phyloP scores from a whole-genome alignment of 1,140 invertebrate genomes.

The Sarcophaga peregrina region DNA sequence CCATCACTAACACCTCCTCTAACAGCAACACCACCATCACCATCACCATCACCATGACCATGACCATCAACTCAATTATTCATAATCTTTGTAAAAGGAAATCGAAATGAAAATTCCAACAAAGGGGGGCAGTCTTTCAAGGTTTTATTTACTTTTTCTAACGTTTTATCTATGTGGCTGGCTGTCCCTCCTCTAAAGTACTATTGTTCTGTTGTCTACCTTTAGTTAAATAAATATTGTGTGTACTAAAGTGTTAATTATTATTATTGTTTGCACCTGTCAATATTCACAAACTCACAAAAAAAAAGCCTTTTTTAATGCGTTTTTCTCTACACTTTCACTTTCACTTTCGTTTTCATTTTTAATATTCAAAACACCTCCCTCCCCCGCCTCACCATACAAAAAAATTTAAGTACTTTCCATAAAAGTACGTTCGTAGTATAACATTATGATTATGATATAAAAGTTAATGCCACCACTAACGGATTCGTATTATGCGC shows the following conservation, averaged over 20 bases:
- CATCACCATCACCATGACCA: not conserved
- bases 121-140: too few species aligned
- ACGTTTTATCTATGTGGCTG: too few species aligned
- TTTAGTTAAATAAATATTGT: not conserved
- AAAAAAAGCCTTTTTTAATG: not conserved
- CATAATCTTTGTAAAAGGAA: not conserved
- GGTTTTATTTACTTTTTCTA: too few species aligned
- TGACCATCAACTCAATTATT: not conserved
- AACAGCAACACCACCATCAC: not conserved
- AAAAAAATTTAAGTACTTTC: not conserved
- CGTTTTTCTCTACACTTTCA: not conserved
- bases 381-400: too few species aligned
- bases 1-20: not conserved
- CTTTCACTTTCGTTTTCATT: not conserved
- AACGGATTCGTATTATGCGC: not conserved
- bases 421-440: not conserved
- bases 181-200: too few species aligned
- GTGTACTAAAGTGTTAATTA: constrained; percentile 14
- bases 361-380: too few species aligned
- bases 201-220: too few species aligned
- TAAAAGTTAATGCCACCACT: constrained; percentile 10
- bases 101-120: too few species aligned
- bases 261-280: constrained; percentile 19
- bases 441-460: constrained; percentile 16
- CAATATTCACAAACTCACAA: not conserved